Evolutionary conservation across 2,797 vertebrate species (phyloP).

Genomic region (Diplodus puntazzo): DNA sequence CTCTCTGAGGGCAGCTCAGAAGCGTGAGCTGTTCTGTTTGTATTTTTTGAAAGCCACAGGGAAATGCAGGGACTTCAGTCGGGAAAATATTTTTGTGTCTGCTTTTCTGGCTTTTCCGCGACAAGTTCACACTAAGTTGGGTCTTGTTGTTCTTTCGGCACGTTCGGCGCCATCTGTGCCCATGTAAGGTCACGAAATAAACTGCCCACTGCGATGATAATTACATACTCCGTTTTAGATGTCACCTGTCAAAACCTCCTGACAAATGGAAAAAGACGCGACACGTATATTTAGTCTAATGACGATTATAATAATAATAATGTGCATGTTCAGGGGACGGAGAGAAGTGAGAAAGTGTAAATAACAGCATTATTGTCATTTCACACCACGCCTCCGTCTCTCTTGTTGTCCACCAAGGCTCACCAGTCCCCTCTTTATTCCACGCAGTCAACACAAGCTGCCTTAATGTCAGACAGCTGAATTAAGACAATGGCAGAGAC

Average conservation of each 20-base stretch:
- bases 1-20: constrained; percentile 12
- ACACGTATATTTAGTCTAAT: constrained; percentile 37
- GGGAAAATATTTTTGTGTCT: constrained; percentile 11
- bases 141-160: constrained; percentile 22
- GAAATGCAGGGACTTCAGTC: background rate
- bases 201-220: constrained; percentile 16
- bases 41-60: constrained; percentile 5
- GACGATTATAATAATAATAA: constrained; percentile 28
- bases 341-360: constrained; percentile 66
- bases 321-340: constrained; percentile 46
- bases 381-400: constrained; percentile 75
- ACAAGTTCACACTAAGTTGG: background rate
- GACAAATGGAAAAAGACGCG: constrained; percentile 33
- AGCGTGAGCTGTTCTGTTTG: constrained; percentile 27
- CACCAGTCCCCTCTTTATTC: constrained; percentile 52
- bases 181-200: constrained; percentile 15
- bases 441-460: constrained; percentile 49
- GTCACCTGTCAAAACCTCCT: constrained; percentile 28
- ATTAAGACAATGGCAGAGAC: constrained; percentile 17
- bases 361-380: constrained; percentile 68
- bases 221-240: constrained; percentile 35
- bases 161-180: background rate
- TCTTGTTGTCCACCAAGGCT: constrained; percentile 64
- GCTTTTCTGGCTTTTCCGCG: constrained; percentile 22
- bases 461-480: constrained; percentile 51